Evolutionary conservation across 2,113 vertebrate genomes (phyloP), one percentile per base, ranked within the genome.

Genomic region (Lophochroa leadbeateri): DNA sequence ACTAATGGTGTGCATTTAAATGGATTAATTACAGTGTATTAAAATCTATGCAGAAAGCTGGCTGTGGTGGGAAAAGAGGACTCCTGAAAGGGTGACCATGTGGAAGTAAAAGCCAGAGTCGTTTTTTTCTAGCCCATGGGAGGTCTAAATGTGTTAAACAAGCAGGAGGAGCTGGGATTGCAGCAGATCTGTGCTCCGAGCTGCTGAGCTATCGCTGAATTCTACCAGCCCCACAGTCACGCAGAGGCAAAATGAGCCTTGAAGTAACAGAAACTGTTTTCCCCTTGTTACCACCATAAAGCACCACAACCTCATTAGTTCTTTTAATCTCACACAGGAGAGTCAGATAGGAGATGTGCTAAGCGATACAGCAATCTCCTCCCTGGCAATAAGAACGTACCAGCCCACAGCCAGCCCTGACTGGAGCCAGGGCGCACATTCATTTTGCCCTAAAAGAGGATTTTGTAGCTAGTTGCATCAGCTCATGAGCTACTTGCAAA

Each of bases 1-100:
- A 71, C 18, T 64, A 49, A 65, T 5, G 24, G 79, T 12, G 0
- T 65, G 29, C 31, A n/a, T 94, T 93, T 92, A 88, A 95, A 80
- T 33, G 75, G 88, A 86, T 97, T 93, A 72, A 94, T 94, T 83
- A 74, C 43, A 86, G 49, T 28, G 37, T 33, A 41, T 88, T 90
- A 23, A 77, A 81, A 72, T 31, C 44, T 63, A 7, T 27, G 63
- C 7, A 1, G 58, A 65, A 82, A 82, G 41, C 25, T 67, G 61
- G 29, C n/a, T 85, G 57, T 74, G 64, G 41, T 0, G 8, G 49
- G 37, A 21, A 80, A 64, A 67, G 60, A 72, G 58, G 75, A 85
- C 31, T 49, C 86, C 39, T 58, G 63, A 37, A 39, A 50, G n/a
- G 53, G 27, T 67, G 92, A 39, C 27, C 11, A 12, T 0, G 8